A percentile compares a stretch with the other conserved stretches of the same genome.
These are phyloP conservation scores for Tigriopus californicus DNA, from an alignment of 2,888 invertebrate species.

Conservation along the genomic window DNA sequence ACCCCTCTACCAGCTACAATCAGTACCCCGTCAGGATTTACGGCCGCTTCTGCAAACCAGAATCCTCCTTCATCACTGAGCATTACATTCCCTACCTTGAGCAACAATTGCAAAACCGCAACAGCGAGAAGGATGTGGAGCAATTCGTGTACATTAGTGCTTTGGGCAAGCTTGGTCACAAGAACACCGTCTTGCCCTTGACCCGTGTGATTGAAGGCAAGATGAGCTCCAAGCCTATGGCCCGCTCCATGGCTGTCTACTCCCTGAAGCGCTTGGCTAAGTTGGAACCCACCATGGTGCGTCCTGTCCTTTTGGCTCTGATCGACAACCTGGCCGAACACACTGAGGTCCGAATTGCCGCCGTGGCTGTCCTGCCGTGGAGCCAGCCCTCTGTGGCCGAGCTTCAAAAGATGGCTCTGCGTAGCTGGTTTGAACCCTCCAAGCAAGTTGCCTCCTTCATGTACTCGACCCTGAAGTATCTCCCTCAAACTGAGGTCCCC, in stretches of 20 bases:
- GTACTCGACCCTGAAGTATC: constrained; percentile 22
- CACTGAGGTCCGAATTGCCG: constrained; percentile 24
- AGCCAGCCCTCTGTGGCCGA: constrained; percentile 23
- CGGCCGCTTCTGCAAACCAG: constrained; percentile 21
- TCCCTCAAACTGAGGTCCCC: constrained; percentile 21
- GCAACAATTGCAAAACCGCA: constrained; percentile 18
- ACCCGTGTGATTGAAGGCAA: constrained; percentile 1
- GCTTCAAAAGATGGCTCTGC: constrained; percentile 26
- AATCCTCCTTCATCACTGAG: constrained; percentile 18
- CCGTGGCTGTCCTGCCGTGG: constrained; percentile 20
- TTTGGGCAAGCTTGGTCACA: constrained; percentile 5
- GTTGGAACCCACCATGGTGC: background rate
- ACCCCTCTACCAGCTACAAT: constrained; percentile 19
- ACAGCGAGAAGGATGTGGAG: constrained; percentile 9
- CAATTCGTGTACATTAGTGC: constrained; percentile 12
- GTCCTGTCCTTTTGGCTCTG: constrained; percentile 5
- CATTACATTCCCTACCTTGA: constrained; percentile 20
- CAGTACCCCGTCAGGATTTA: constrained; percentile 22
- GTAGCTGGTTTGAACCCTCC: constrained; percentile 24
- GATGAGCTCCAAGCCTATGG: background rate
- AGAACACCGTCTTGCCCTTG: background rate
- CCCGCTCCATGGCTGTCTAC: constrained; percentile 13
- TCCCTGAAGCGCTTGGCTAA: background rate
- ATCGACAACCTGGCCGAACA: constrained; percentile 19
- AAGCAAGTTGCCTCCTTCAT: constrained; percentile 25